Base-by-base conservation (phyloP, 2,888 invertebrate species). In the Eupithecia insigniata region DNA sequence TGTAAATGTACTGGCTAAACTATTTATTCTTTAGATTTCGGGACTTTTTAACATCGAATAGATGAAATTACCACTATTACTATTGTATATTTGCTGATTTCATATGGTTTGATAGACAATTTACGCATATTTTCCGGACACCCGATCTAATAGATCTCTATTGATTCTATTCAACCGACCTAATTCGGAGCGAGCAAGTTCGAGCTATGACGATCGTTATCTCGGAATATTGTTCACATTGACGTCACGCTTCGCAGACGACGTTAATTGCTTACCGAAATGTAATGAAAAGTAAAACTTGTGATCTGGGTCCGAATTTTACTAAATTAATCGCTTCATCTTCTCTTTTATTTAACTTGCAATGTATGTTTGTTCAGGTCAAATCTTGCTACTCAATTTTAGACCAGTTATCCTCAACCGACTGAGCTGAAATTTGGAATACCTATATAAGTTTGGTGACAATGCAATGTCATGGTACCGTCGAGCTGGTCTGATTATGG, bases 221-320 rank as follows among this genome's bases (percentile, higher is more conserved):
- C 61, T 32, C 34, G 34, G 30, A 62, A 62, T 62, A 46, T 43
- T 65, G 22, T 64, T 22, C 30, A 32, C 34, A 6, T 39, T 65
- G 39, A 65, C 39, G 65, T 65, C 39, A 36, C 65, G 65, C 28
- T 14, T 26, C 36, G 28, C 65, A 8, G 39, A 65, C 12, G 55
- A 55, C 55, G 55, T 26, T 55, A 55, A 55, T 55, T 55, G 55
- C 26, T 55, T 55, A 55, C 55, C n/a, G 55, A 26, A 55, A 55
- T 55, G 55, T 55, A 4, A 55, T 12, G 22, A 22, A 1, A 7
- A 6, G 8, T 30, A 14, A 26, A 55, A 14, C 55, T 26, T 55
- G 55, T 55, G 55, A 55, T 55, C 55, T n/a, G n/a, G n/a, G n/a
- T n/a, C n/a, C n/a, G n/a, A n/a, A n/a, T n/a, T n/a, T n/a, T n/a